These are phyloP conservation scores for Hedychridium roseum DNA, from an alignment of 2,888 invertebrate species.

Conservation along the genomic window DNA sequence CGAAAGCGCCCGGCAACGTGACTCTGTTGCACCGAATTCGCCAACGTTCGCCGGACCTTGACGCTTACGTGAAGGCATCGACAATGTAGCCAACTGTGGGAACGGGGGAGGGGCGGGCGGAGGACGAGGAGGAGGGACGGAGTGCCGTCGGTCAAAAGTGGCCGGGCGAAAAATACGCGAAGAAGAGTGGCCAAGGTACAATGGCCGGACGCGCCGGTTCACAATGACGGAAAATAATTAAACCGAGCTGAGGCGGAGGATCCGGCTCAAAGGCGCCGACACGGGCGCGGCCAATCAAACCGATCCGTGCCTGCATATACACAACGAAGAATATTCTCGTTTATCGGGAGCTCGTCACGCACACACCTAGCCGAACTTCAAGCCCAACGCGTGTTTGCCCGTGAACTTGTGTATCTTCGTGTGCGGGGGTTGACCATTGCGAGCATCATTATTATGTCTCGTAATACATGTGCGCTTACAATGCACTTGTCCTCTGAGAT, in stretches of 20 bases:
- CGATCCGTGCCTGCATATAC: conserved; percentile 25
- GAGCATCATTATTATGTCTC: too few species aligned
- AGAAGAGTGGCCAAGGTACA: conserved; percentile 42
- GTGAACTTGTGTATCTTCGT: background rate
- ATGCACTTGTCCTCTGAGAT: too few species aligned
- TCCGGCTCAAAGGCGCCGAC: conserved; percentile 51
- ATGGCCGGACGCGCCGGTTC: conserved; percentile 42
- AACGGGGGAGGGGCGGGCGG: conserved; percentile 11
- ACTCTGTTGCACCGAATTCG: too few species aligned
- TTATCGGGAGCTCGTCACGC: conserved; percentile 7
- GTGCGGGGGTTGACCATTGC: too few species aligned
- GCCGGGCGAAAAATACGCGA: conserved; percentile 18
- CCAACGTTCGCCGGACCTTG: too few species aligned
- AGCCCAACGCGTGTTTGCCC: background rate
- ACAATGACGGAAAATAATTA: conserved; percentile 57
- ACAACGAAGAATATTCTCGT: background rate
- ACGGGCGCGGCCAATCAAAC: conserved; percentile 37
- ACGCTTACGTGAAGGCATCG: conserved; percentile 23
- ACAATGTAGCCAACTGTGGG: conserved; percentile 28
- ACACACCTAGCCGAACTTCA: conserved; percentile 4
- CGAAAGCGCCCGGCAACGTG: too few species aligned
- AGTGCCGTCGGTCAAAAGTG: conserved; percentile 18
- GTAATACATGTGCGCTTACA: too few species aligned
- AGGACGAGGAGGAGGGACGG: conserved; percentile 15
- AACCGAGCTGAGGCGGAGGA: conserved; percentile 33